These are phyloP conservation scores for Arenicola marina DNA, from an alignment of 2,888 invertebrate species.

Conservation along the genomic window DNA sequence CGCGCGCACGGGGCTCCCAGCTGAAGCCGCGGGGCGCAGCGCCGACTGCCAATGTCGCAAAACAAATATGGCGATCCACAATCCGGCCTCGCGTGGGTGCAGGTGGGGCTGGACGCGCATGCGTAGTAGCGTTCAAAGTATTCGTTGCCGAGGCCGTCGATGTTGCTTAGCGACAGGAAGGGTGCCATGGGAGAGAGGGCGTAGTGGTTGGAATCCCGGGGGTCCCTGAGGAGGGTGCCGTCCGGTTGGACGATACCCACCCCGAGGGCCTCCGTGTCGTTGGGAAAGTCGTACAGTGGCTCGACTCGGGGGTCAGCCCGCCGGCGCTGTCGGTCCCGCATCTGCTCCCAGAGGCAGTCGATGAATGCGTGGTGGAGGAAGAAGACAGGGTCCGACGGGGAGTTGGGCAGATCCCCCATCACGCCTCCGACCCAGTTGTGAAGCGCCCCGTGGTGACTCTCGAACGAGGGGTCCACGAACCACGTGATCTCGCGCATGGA, in stretches of 20 bases:
- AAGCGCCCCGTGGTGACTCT: slow-evolving; percentile 42
- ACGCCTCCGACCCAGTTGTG: slow-evolving; percentile 55
- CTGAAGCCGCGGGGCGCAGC: slow-evolving; percentile 5
- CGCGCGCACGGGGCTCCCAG: neutral
- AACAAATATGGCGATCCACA: slow-evolving; percentile 7
- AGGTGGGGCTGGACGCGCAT: slow-evolving; percentile 3
- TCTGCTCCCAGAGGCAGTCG: slow-evolving; percentile 56
- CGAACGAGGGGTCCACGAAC: slow-evolving; percentile 38
- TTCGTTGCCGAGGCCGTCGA: slow-evolving; percentile 2
- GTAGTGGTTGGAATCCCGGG: slow-evolving; percentile 2
- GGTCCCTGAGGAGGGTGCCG: neutral
- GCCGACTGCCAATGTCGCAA: neutral
- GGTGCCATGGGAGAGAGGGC: neutral
- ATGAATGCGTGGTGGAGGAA: slow-evolving; percentile 56
- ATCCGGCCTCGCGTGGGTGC: neutral
- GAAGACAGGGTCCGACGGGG: slow-evolving; percentile 58
- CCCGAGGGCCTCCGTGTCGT: slow-evolving; percentile 7
- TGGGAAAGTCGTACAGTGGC: slow-evolving; percentile 7
- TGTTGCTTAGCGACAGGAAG: slow-evolving; percentile 5
- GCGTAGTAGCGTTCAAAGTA: slow-evolving; percentile 8
- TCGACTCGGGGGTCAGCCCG: neutral
- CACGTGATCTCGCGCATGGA: slow-evolving; percentile 8
- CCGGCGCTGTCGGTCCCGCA: neutral
- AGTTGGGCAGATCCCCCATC: slow-evolving; percentile 48
- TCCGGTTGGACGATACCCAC: slow-evolving; percentile 8